Evolutionary conservation across 2,888 invertebrate genomes (phyloP).

Genomic region (Shargacucullia verbasci): DNA sequence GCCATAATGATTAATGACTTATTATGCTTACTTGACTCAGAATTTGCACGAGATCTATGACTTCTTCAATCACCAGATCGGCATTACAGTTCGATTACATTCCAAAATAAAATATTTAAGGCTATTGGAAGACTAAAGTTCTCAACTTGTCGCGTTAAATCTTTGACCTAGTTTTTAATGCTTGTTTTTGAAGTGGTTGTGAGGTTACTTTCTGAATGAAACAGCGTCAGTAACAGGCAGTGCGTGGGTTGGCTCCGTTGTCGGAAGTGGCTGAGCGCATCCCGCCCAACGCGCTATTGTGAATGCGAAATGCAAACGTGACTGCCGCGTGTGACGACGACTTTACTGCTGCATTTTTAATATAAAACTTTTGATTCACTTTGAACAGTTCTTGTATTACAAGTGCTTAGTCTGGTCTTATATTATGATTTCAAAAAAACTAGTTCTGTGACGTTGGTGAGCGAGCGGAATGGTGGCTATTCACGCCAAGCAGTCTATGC

Average conservation of each 20-base stretch:
- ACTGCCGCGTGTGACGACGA: slow-evolving; percentile 62
- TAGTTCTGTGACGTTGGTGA: slow-evolving; percentile 9
- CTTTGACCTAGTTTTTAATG: slow-evolving; percentile 34
- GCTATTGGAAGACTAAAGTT: slow-evolving; percentile 12
- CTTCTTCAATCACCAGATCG: slow-evolving; percentile 10
- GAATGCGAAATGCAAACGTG: slow-evolving; percentile 75
- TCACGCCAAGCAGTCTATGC: slow-evolving; percentile 12
- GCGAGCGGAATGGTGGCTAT: slow-evolving; percentile 17
- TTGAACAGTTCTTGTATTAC: slow-evolving; percentile 21
- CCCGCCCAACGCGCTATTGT: slow-evolving; percentile 64
- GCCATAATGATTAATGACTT: slow-evolving; percentile 6
- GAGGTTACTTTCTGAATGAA: slow-evolving; percentile 32
- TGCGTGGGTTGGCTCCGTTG: slow-evolving; percentile 60
- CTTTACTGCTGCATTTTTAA: slow-evolving; percentile 65
- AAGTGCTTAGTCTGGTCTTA: slow-evolving; percentile 10
- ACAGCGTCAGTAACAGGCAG: slow-evolving; percentile 39
- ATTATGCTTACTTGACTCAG: slow-evolving; percentile 1
- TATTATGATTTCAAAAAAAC: slow-evolving; percentile 10
- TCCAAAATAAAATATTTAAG: slow-evolving; percentile 20
- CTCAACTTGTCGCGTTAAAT: slow-evolving; percentile 12
- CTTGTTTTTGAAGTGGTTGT: slow-evolving; percentile 24
- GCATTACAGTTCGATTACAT: slow-evolving; percentile 25
- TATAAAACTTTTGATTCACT: slow-evolving; percentile 44
- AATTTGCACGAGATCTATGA: slow-evolving; percentile 5
- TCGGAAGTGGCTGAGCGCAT: slow-evolving; percentile 72